Base-by-base conservation (phyloP, 2,888 invertebrate species). In the Erpobdella octoculata region DNA sequence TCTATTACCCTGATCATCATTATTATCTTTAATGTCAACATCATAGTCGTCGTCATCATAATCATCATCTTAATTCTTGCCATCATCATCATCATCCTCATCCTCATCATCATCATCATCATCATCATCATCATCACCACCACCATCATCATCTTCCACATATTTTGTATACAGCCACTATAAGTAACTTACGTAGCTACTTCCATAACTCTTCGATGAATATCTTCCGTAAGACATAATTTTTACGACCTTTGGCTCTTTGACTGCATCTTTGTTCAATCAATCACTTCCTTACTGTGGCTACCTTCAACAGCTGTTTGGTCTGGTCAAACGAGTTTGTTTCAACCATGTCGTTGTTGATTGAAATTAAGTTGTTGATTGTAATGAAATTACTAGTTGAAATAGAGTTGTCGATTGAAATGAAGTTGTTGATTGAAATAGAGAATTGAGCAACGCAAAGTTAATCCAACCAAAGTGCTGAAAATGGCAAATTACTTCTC, bases 21-120 rank as follows among this genome's bases (percentile, higher is more conserved):
- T 1, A 64, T 35, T 6, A 6, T 35, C 28, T 8, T 41, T 37
- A 62, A 37, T 41, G 31, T 61, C 64, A 61, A 61, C 70, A 70
- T 61, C 70, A 35, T 70, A 36, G 28, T 70, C 38, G 33, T 70
- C 70, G 35, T 70, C 61, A 58, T 70, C 70, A 61, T 70, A 31
- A n/a, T 53, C 38, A 12, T 65, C 38, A 37, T 65, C 65, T 37
- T 37, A 36, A n/a, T 21, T 38, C 6, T 65, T 38, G 25, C 38
- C 38, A 37, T 65, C 65, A 33, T n/a, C 25, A 21, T n/a, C 36
- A 37, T 37, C 18, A 35, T 37, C 36, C 9, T 53, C n/a, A 18
- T 53, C 53, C 3, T 53, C 53, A 53, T 53, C 53, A 53, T 48
- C 48, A 48, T 6, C 48, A 48, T 9, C 48, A 48, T 48, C 48